Evolutionary conservation across 2,888 invertebrate genomes (phyloP).

Genomic region (Tenthredo mesomela): DNA sequence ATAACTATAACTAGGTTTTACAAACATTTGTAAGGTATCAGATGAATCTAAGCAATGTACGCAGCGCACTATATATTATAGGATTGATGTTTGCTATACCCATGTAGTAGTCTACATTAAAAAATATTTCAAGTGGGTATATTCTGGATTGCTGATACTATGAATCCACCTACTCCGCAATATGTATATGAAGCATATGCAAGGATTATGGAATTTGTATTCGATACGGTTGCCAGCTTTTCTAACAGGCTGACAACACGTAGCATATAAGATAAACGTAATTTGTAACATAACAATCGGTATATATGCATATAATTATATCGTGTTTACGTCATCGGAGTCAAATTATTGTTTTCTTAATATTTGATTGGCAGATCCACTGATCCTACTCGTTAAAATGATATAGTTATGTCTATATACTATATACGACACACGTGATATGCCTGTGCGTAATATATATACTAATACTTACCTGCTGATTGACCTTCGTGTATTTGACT

Average conservation of each 20-base stretch:
- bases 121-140: background rate
- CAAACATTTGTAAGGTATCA: background rate
- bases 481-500: conserved; percentile 4
- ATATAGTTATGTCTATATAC: background rate
- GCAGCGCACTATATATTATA: background rate
- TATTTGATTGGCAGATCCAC: background rate
- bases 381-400: background rate
- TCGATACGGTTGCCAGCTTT: background rate
- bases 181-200: background rate
- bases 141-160: background rate
- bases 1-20: background rate
- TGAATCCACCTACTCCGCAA: background rate
- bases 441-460: background rate
- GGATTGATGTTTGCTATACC: background rate
- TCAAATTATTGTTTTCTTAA: background rate
- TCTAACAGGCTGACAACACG: background rate
- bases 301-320: background rate
- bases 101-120: background rate
- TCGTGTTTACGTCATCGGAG: background rate
- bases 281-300: background rate
- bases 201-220: background rate
- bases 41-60: background rate
- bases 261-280: background rate
- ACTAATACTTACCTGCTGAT: background rate
- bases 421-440: background rate